Percentiles rank a stretch among this genome's conserved stretches.
Evolutionary conservation across 2,797 vertebrate genomes (phyloP).

Genomic region (Rhinophrynus dorsalis): DNA sequence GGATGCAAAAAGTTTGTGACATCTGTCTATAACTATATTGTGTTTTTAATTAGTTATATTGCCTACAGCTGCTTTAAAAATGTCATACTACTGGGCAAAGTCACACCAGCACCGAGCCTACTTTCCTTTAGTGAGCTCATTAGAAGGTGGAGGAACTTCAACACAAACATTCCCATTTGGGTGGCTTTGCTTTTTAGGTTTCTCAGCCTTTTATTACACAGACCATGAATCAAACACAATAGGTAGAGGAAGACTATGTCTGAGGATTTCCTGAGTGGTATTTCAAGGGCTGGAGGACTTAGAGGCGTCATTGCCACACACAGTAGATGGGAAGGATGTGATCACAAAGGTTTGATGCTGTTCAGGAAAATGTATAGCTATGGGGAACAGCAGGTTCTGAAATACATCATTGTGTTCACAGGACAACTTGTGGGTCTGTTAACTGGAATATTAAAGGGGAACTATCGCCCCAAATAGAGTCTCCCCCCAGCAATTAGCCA

Average conservation of each 20-base stretch:
- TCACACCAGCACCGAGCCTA: not conserved
- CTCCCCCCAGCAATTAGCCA: too few species aligned
- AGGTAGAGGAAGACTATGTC: not conserved
- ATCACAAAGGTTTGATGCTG: not conserved
- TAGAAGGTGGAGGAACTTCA: not conserved
- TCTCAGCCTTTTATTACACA: not conserved
- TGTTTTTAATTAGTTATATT: too few species aligned
- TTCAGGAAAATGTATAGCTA: not conserved
- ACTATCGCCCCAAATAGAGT: too few species aligned
- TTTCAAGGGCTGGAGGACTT: not conserved
- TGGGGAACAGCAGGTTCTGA: not conserved
- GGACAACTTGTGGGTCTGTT: too few species aligned
- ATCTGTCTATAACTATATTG: too few species aligned
- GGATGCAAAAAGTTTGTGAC: too few species aligned
- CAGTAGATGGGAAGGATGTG: constrained; percentile 1
- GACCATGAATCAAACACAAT: not conserved
- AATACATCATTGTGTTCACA: not conserved
- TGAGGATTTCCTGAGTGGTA: constrained; percentile 1
- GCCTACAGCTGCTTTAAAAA: too few species aligned
- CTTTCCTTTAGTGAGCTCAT: not conserved
- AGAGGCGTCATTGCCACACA: not conserved
- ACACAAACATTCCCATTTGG: too few species aligned
- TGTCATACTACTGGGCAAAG: too few species aligned
- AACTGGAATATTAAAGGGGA: too few species aligned
- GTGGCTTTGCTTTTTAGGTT: not conserved